phyloP scores from a whole-genome alignment of 92 coral and sea anemone species.

The Virgularia gustaviana region DNA sequence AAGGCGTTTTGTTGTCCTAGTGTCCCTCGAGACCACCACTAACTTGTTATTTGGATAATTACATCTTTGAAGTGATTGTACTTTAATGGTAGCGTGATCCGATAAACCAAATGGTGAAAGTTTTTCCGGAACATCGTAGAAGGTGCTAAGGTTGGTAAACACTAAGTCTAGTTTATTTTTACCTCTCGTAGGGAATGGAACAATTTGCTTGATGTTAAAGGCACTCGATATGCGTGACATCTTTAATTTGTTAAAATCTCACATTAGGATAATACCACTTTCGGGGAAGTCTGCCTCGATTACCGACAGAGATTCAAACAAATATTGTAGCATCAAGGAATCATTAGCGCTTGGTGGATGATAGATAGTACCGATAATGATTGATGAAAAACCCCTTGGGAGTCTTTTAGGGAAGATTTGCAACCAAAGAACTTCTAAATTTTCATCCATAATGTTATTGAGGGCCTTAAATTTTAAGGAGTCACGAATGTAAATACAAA shows the following conservation, averaged over 20 bases:
- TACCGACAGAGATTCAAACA: not conserved
- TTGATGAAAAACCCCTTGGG: slow-evolving; percentile 40
- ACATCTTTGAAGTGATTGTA: slow-evolving; percentile 1
- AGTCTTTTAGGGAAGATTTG: not conserved
- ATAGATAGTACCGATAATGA: slow-evolving; percentile 43
- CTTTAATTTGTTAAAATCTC: not conserved
- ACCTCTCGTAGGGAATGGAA: slow-evolving; percentile 11
- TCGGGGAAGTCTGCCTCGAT: not conserved
- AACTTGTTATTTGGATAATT: not conserved
- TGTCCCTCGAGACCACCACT: not conserved
- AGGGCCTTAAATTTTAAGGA: not conserved
- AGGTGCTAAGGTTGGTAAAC: too few species aligned
- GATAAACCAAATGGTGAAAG: slow-evolving; percentile 18
- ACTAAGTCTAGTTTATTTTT: slow-evolving; percentile 8
- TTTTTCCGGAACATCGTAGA: slow-evolving; percentile 11
- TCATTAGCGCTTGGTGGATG: slow-evolving; percentile 54
- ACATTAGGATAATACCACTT: not conserved
- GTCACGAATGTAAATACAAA: slow-evolving; percentile 29
- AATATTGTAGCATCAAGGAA: slow-evolving; percentile 30
- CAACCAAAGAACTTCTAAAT: slow-evolving; percentile 34
- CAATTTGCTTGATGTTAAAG: slow-evolving; percentile 23
- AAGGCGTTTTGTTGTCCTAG: slow-evolving; percentile 15
- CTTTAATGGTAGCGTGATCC: slow-evolving; percentile 16
- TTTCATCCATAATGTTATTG: slow-evolving; percentile 1
- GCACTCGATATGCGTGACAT: not conserved